These are phyloP conservation scores for Tokudaia tokunoshimensis DNA, from an alignment of 2,797 vertebrate genomes.

Conservation along the genomic window DNA sequence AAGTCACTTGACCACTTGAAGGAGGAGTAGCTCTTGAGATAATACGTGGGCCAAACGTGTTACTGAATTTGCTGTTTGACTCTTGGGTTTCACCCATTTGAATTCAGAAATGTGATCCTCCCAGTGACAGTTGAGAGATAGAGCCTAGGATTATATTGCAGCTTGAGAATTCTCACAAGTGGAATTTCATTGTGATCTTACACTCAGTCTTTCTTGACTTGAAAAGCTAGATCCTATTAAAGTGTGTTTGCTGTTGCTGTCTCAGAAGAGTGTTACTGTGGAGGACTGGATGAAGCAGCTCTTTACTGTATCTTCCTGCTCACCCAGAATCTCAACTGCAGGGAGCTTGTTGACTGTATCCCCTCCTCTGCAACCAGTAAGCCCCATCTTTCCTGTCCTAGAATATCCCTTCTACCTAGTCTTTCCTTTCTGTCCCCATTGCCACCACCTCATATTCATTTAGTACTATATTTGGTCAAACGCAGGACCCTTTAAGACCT, in stretches of 20 bases:
- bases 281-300: background rate
- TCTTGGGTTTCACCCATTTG: slow-evolving; percentile 49
- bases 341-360: background rate
- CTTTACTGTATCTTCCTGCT: background rate
- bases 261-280: background rate
- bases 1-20: background rate
- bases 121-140: slow-evolving; percentile 40
- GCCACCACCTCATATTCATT: background rate
- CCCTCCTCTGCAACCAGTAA: background rate
- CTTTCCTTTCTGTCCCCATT: background rate
- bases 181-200: background rate
- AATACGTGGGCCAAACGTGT: slow-evolving; percentile 57
- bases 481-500: background rate
- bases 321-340: background rate
- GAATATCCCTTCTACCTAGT: background rate
- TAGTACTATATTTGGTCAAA: background rate
- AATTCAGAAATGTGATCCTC: slow-evolving; percentile 68
- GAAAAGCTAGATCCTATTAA: background rate
- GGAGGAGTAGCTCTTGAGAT: slow-evolving; percentile 2
- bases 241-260: background rate
- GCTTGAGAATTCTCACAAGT: background rate
- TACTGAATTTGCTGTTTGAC: slow-evolving; percentile 52
- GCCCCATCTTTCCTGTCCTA: background rate
- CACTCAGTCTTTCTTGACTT: background rate
- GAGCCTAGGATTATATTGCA: slow-evolving; percentile 7